Base-by-base conservation (phyloP, 2,797 vertebrate genomes). In the Clamator glandarius region DNA sequence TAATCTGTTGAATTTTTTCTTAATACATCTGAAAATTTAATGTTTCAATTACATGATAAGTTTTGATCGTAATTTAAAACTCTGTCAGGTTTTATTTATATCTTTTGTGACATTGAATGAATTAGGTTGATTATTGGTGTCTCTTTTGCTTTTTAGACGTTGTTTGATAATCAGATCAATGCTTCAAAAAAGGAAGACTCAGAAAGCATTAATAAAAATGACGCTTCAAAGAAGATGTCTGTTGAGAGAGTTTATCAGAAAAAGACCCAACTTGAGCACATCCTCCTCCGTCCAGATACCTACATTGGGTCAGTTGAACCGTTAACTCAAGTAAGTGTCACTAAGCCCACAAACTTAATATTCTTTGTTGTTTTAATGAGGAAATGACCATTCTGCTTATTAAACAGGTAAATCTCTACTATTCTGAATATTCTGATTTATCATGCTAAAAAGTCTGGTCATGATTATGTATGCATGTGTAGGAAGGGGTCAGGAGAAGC, bases 211-310 rank as follows among this genome's bases (percentile, higher is more conserved):
- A 95, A 96, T 83, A 99, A 98, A 98, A 99, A 99, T 97, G 98
- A 98, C n/a, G 87, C 97, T 94, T 98, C 99, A 93, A 99, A 99
- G 97, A 99, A 99, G 96, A 91, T 99, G 97, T 99, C 99, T 59
- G 99, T 99, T 92, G 99, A 99, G 96, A 98, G 99, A 92, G 99
- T 99, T 26, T 99, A 99, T 97, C 99, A 99, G 97, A 99, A 99
- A 97, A 99, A 99, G 97, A 99, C 99, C 58, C 99, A 99, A 70
- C 98, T 99, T 31, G 99, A 99, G 96, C 99, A 99, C 96, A 99
- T 99, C 89, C 98, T 99, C 6, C 99, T 99, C 91, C 99, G 99
- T 94, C 99, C 99, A 66, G 99, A 99, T 97, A 99, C 99, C 3
- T 99, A 99, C 95, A 99, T 99, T 52, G 99, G 99, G 13, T 98